Evolutionary conservation across 2,888 invertebrate species (phyloP), one percentile per base, ranked within the genome.

Genomic region (Aromia moschata): DNA sequence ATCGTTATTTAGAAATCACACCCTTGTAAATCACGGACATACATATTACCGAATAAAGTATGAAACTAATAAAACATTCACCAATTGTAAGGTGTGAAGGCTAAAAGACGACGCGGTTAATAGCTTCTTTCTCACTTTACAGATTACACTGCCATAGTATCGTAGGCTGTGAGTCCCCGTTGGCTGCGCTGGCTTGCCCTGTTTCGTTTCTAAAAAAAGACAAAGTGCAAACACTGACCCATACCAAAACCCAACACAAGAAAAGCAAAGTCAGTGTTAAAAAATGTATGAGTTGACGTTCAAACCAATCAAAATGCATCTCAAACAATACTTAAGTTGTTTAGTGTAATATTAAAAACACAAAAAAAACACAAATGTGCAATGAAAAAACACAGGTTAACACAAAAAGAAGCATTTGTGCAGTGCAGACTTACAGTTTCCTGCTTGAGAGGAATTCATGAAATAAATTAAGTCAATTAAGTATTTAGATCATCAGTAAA

Each of bases 131-230:
- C 56, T 44, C 36, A 40, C 12, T 82, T 90, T 92, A 94, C 89
- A 94, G 88, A 87, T 94, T 94, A 94, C 93, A 94, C 94, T 93
- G 94, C 94, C 93, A 94, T 92, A 92, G 94, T 94, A 93, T 94
- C 93, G 93, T 94, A 94, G 92, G 94, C 91, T 93, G 94, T 92
- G 93, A 93, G 90, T 91, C 93, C 93, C 89, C 86, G 87, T 88
- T 89, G 88, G 91, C 89, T 70, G 83, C 83, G 83, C 87, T 87
- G 89, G 88, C 70, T 89, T 87, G 88, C 89, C 86, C 87, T 87
- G 92, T 91, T 93, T 94, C 94, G 91, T 94, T 93, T 93, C 94
- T 94, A 84, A 68, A 84, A 81, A 72, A 71, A 64, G 51, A 44
- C 36, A 56, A 18, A 51, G 36, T 60, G 43, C 30, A 55, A 52